These are phyloP conservation scores for Lanius ludovicianus DNA, from an alignment of 2,113 vertebrate species.

Conservation along the genomic window DNA sequence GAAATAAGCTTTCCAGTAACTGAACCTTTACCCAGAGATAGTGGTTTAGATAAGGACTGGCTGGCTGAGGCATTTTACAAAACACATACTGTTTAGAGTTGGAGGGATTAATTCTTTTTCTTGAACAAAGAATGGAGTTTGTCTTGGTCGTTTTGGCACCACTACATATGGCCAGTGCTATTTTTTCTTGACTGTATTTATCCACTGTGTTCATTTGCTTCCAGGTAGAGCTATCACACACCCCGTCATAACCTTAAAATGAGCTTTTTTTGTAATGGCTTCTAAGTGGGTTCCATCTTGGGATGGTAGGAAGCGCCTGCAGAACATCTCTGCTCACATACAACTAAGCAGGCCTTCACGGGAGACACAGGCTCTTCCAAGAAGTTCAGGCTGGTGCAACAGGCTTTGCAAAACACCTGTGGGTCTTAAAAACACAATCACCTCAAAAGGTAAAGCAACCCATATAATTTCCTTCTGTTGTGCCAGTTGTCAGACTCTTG, in stretches of 20 bases:
- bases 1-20: conserved; percentile 9
- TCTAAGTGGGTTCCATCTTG: not conserved
- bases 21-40: not conserved
- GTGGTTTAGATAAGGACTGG: not conserved
- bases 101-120: not conserved
- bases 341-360: not conserved
- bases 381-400: not conserved
- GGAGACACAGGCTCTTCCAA: not conserved
- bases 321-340: not conserved
- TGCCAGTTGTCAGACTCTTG: not conserved
- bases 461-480: not conserved
- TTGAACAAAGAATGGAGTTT: not conserved
- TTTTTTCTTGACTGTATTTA: not conserved
- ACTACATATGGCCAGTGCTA: not conserved
- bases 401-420: not conserved
- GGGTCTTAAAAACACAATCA: not conserved
- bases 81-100: not conserved
- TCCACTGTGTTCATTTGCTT: not conserved
- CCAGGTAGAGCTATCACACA: not conserved
- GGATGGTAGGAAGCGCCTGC: not conserved
- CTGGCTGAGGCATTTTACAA: not conserved
- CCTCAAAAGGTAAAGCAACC: not conserved
- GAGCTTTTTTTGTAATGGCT: not conserved
- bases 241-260: not conserved
- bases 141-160: not conserved